These are phyloP conservation scores for Aurelia sp. DNA, from an alignment of 30 jellyfish, hydroid and myxozoan species.

Conservation along the genomic window DNA sequence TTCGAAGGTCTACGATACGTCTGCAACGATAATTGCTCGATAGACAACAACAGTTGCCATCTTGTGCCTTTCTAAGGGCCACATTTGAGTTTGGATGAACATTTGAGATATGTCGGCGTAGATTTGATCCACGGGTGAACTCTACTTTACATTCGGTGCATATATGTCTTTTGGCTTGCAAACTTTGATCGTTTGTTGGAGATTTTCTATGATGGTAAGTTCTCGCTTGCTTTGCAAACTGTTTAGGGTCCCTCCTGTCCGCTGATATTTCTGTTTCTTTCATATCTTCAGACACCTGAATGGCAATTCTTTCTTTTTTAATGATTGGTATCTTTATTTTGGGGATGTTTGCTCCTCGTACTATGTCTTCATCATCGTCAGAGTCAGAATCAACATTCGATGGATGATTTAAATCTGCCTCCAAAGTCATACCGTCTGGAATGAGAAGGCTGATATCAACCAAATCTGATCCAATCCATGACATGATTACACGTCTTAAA, in stretches of 20 bases:
- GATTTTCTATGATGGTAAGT: not conserved
- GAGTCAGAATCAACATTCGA: not conserved
- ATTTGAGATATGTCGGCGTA: not conserved
- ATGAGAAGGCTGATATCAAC: conserved; percentile 26
- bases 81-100: conserved; percentile 2
- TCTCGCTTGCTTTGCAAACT: not conserved
- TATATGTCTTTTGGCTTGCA: not conserved
- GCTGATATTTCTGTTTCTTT: not conserved
- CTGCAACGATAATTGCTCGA: not conserved
- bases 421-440: not conserved
- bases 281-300: not conserved
- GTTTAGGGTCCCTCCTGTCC: not conserved
- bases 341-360: conserved; percentile 13
- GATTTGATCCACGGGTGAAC: conserved; percentile 1
- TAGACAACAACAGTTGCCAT: conserved; percentile 3
- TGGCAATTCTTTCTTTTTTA: not conserved
- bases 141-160: not conserved
- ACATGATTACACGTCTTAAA: too few species aligned
- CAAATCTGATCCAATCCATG: conserved; percentile 19
- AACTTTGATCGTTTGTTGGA: not conserved
- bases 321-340: not conserved
- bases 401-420: not conserved
- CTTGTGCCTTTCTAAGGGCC: not conserved
- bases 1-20: not conserved
- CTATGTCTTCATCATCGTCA: conserved; percentile 31